Base-by-base conservation (phyloP, 2,113 vertebrate genomes). In the Regulus satrapa region DNA sequence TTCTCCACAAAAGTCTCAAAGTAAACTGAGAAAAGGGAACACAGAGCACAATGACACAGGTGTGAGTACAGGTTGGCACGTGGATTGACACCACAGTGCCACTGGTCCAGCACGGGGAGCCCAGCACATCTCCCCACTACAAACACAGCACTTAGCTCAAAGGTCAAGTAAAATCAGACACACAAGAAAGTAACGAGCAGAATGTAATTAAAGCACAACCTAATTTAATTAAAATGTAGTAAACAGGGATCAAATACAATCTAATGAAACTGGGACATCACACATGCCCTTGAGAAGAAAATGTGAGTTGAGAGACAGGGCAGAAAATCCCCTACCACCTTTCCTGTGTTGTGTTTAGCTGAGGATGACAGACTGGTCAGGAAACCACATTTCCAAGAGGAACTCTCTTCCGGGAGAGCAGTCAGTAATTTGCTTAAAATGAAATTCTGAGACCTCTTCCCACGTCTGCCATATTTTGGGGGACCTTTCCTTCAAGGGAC, bases 21-120 rank as follows among this genome's bases (percentile, higher is more conserved):
- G 97, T 97, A 59, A 99, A 66, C 99, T 99, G 77, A 34, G 78
- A 34, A 89, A 91, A 82, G 62, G 62, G 78, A 83, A 61, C 59
- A 66, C 6, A 45, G 19, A 88, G 56, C 41, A 74, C 0, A 7
- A 43, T 6, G 11, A 6, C 48, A 20, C 5, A 26, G 34, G 32
- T n/a, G 32, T 77, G 56, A 43, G 20, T 45, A 56, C 23, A 63
- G 75, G 54, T 10, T 14, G 28, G 36, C 24, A 64, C 0, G 0
- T 2, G 21, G 51, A 62, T 23, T 6, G 18, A 34, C 29, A 34
- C 8, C 1, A 0, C 14, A 8, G 49, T 28, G 49, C 54, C 56
- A 24, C 43, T 59, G 72, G 38, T 38, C 10, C 64, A 49, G 55
- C 77, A 72, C 0, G 0, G 52, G 32, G 63, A 80, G 6, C 24